These are phyloP conservation scores for Pseudachorutes palmiensis DNA, from an alignment of 1,140 invertebrate species.

Conservation along the genomic window DNA sequence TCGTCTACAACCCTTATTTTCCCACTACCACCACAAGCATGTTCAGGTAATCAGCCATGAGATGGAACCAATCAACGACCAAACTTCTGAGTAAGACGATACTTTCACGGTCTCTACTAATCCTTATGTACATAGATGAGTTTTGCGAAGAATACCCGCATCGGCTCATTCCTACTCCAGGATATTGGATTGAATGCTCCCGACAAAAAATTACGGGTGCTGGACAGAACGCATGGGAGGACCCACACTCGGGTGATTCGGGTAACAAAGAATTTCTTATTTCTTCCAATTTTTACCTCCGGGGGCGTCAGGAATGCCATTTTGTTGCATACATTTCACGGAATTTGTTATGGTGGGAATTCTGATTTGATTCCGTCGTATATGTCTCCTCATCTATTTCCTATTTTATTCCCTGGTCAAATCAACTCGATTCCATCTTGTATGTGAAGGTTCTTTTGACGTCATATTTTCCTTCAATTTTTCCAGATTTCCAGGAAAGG, in stretches of 20 bases:
- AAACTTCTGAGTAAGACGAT: neutral
- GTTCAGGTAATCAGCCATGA: conserved; percentile 59
- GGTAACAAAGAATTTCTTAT: neutral
- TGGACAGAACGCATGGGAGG: conserved; percentile 74
- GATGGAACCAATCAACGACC: neutral
- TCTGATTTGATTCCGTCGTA: no score
- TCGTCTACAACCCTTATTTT: conserved; percentile 89
- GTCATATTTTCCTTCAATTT: neutral
- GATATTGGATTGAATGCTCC: conserved; percentile 92
- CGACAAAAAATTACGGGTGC: conserved; percentile 63
- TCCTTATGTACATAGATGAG: conserved; percentile 64
- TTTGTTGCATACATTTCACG: no score
- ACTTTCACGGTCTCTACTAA: neutral
- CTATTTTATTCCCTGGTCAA: neutral
- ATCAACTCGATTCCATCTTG: neutral
- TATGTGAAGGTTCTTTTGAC: neutral
- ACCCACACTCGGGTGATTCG: conserved; percentile 59
- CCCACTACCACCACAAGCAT: conserved; percentile 82
- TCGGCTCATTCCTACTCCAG: conserved; percentile 76
- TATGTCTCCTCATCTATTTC: no score
- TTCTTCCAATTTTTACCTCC: no score
- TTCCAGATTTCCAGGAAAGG: conserved; percentile 34
- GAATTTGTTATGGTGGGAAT: no score
- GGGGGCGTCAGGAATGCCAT: no score
- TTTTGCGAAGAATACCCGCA: conserved; percentile 88